A percentile compares a stretch with the other conserved stretches of the same genome.
Evolutionary conservation across 2,113 vertebrate species (phyloP).

Genomic region (Microcebus murinus): DNA sequence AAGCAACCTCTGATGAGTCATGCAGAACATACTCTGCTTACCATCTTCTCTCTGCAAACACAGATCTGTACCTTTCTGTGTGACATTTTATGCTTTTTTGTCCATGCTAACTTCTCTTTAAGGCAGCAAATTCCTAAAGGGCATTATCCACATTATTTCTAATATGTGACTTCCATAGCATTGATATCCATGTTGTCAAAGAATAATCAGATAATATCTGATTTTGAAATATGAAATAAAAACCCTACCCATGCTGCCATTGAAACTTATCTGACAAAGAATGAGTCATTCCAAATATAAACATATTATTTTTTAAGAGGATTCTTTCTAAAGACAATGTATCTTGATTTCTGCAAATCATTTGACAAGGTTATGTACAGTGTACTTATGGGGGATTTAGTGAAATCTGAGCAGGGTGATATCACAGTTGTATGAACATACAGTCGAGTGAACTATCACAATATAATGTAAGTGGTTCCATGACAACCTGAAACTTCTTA

Average conservation of each 20-base stretch:
- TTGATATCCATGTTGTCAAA: neutral
- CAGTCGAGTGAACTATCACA: neutral
- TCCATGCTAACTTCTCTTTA: neutral
- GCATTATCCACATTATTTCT: neutral
- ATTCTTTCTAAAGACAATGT: neutral
- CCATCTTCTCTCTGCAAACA: neutral
- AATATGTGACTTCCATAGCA: neutral
- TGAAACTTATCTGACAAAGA: neutral
- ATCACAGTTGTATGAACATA: neutral
- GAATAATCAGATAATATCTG: neutral
- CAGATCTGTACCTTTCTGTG: neutral
- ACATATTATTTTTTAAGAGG: neutral
- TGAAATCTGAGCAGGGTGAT: neutral
- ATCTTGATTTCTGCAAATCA: neutral
- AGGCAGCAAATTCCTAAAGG: neutral
- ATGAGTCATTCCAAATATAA: slow-evolving; percentile 19
- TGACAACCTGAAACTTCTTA: neutral
- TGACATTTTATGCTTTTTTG: neutral
- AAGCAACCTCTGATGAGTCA: neutral
- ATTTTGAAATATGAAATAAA: slow-evolving; percentile 30
- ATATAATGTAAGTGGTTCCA: neutral
- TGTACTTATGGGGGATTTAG: neutral
- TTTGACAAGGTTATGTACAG: neutral
- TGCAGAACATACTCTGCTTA: neutral
- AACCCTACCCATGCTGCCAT: neutral